Conservation (phyloP, 2,797 vertebrate genomes). For the Lophotriccus pileatus region DNA sequence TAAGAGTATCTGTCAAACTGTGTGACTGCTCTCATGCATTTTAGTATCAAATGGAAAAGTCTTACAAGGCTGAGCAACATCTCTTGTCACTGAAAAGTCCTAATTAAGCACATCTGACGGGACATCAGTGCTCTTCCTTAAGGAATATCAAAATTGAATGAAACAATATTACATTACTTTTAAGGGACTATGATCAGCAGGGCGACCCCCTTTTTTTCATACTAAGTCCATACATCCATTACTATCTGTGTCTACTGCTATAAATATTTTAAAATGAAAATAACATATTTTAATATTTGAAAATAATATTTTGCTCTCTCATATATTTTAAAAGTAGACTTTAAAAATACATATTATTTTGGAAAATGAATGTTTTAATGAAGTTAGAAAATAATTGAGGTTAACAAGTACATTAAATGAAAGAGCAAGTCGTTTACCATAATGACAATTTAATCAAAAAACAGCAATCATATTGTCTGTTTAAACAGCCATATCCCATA, state of each 20-base stretch:
- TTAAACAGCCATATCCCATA: neutral
- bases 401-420: neutral
- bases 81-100: neutral
- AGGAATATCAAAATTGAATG: neutral
- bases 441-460: neutral
- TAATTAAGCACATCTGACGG: neutral
- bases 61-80: neutral
- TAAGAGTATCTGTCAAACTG: neutral
- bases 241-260: neutral
- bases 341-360: neutral
- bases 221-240: neutral
- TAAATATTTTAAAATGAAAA: neutral
- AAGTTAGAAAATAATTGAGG: neutral
- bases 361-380: neutral
- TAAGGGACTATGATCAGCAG: neutral
- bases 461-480: neutral
- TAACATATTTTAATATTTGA: neutral
- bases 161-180: neutral
- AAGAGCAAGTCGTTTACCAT: neutral
- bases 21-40: neutral
- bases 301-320: neutral
- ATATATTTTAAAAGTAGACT: neutral
- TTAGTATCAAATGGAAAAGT: slow-evolving; percentile 18
- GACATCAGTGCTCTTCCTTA: neutral
- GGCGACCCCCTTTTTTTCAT: neutral